Evolutionary conservation across 2,113 vertebrate genomes (phyloP).

Genomic region (Psettodes erumei): DNA sequence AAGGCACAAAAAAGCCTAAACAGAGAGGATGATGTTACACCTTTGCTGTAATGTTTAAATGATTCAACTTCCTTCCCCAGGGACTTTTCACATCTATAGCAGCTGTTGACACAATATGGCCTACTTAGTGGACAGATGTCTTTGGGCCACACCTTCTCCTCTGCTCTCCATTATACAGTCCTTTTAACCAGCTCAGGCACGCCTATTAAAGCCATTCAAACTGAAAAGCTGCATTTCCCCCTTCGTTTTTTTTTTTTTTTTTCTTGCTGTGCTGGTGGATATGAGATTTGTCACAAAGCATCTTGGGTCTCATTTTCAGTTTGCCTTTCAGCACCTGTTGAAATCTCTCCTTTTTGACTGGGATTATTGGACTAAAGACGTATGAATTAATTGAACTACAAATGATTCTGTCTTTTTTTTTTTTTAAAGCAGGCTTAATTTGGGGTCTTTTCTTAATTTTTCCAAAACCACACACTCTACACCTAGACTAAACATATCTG

Average conservation of each 20-base stretch:
- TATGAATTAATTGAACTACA: not conserved
- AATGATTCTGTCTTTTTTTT: not conserved
- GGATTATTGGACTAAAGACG: constrained; percentile 4
- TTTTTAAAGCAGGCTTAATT: not conserved
- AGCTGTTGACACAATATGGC: constrained; percentile 78
- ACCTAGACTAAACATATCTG: not conserved
- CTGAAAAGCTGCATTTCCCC: constrained; percentile 37
- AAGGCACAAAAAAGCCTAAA: constrained; percentile 37
- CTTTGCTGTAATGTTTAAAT: constrained; percentile 61
- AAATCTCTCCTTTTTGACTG: constrained; percentile 8
- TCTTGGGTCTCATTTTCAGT: constrained; percentile 23
- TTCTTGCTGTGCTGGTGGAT: not conserved
- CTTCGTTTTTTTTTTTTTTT: not conserved
- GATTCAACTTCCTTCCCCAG: constrained; percentile 51
- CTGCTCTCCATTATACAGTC: constrained; percentile 53
- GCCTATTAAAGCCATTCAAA: constrained; percentile 62
- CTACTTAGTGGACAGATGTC: constrained; percentile 74
- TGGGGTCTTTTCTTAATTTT: not conserved
- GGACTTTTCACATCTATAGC: constrained; percentile 63
- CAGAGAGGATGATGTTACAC: constrained; percentile 51
- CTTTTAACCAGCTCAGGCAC: constrained; percentile 46
- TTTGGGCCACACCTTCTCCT: constrained; percentile 72
- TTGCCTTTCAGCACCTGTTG: constrained; percentile 37
- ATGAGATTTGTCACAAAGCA: constrained; percentile 30
- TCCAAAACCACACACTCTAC: not conserved